A percentile compares a stretch with the other conserved stretches of the same genome.
Conservation (phyloP, 2,113 vertebrate genomes). For the Mus spicilegus region DNA sequence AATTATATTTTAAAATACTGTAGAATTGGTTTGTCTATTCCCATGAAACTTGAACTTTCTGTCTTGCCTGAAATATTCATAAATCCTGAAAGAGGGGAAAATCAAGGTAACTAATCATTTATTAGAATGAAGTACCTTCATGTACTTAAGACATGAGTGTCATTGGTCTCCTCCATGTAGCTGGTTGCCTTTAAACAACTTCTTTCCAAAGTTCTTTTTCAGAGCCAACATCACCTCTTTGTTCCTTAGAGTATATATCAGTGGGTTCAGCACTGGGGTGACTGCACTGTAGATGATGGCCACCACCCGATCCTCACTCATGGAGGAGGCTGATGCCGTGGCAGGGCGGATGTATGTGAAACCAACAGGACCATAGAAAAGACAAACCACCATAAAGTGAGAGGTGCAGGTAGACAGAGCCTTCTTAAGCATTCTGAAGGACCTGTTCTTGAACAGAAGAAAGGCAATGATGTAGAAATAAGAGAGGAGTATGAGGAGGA, state of each 20-base stretch:
- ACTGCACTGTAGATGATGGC: conserved; percentile 40
- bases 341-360: conserved; percentile 41
- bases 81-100: neutral
- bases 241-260: conserved; percentile 69
- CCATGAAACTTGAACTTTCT: neutral
- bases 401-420: conserved; percentile 59
- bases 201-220: conserved; percentile 15
- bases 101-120: neutral
- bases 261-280: conserved; percentile 62
- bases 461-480: conserved; percentile 66
- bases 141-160: neutral
- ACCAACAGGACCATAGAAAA: conserved; percentile 63
- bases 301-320: conserved; percentile 7
- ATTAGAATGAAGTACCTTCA: neutral
- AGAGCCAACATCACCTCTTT: conserved; percentile 54
- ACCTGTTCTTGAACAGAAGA: conserved; percentile 44
- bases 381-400: conserved; percentile 40
- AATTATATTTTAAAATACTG: neutral
- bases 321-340: neutral
- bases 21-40: neutral
- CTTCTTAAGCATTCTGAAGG: conserved; percentile 45
- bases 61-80: neutral
- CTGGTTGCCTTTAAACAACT: neutral
- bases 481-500: conserved; percentile 67
- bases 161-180: neutral